Conservation (phyloP, 2,797 vertebrate species). For the Peromyscus aztecus region DNA sequence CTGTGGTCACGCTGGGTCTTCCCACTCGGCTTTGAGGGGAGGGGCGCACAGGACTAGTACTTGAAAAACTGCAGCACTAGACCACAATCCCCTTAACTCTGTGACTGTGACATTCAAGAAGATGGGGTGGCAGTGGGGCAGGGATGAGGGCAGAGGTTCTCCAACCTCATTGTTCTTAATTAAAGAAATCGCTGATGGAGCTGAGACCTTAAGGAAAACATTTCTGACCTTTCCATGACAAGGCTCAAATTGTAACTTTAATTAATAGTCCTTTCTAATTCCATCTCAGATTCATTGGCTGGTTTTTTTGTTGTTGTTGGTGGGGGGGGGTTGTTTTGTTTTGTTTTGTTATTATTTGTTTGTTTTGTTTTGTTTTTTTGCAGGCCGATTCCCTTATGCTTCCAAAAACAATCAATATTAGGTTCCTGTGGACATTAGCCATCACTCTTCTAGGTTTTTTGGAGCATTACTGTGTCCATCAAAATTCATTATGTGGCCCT, state of each 20-base stretch:
- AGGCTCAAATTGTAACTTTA: constrained; percentile 16
- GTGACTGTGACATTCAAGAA: neutral
- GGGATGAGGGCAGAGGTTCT: neutral
- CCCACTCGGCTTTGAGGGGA: neutral
- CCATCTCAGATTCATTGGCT: neutral
- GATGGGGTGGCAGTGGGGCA: fast-evolving
- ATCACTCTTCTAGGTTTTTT: neutral
- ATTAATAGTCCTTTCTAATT: constrained; percentile 31
- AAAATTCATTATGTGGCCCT: neutral
- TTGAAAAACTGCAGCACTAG: neutral
- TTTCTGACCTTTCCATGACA: constrained; percentile 28
- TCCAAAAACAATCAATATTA: constrained; percentile 48
- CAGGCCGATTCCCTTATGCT: neutral
- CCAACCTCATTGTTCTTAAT: constrained; percentile 52
- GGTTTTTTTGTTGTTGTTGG: too few relatives aligned
- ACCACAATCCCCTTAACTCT: neutral
- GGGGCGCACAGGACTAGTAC: neutral
- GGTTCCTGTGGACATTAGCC: neutral
- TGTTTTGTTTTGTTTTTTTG: neutral
- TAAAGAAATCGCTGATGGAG: constrained; percentile 24
- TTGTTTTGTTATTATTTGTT: too few relatives aligned
- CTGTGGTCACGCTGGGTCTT: neutral
- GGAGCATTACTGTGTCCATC: neutral
- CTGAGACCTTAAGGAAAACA: constrained; percentile 24
- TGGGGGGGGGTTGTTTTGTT: too few relatives aligned